Evolutionary conservation across 2,797 vertebrate genomes (phyloP).

Genomic region (Megalops cyprinoides): DNA sequence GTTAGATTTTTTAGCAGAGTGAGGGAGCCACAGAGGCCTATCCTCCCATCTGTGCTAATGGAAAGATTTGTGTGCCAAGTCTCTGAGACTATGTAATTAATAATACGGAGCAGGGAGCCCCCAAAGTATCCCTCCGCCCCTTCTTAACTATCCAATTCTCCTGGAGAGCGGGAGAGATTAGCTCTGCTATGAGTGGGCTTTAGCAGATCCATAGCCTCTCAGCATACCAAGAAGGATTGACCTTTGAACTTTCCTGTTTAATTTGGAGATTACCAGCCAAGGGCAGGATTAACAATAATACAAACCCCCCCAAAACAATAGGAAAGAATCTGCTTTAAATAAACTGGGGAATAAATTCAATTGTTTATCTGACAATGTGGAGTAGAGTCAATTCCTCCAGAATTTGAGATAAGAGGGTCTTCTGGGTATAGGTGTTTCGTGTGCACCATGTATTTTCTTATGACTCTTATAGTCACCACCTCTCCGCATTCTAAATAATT

Average conservation of each 20-base stretch:
- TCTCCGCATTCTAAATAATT: constrained; percentile 20
- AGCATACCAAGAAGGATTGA: not conserved
- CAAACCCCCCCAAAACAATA: constrained; percentile 4
- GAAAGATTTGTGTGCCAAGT: constrained; percentile 80
- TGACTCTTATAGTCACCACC: not conserved
- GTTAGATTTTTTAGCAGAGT: constrained; percentile 81
- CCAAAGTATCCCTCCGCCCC: constrained; percentile 72
- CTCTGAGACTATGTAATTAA: constrained; percentile 82
- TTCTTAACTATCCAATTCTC: not conserved
- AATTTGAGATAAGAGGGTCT: constrained; percentile 1
- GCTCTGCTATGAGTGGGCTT: constrained; percentile 14
- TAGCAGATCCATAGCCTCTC: constrained; percentile 8
- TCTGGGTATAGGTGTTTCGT: not conserved
- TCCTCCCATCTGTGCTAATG: constrained; percentile 77
- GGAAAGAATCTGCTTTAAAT: constrained; percentile 16
- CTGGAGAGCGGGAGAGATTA: constrained; percentile 21
- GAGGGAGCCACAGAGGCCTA: constrained; percentile 57
- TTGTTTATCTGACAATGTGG: constrained; percentile 14
- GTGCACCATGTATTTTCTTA: not conserved
- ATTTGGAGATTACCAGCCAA: constrained; percentile 24
- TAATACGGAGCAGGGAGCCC: constrained; percentile 81
- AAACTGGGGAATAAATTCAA: constrained; percentile 22
- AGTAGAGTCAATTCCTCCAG: constrained; percentile 7
- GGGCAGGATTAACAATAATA: constrained; percentile 22
- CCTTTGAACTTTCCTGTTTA: constrained; percentile 30